Conservation (phyloP, 2,113 vertebrate species). For the Leptodactylus fuscus region DNA sequence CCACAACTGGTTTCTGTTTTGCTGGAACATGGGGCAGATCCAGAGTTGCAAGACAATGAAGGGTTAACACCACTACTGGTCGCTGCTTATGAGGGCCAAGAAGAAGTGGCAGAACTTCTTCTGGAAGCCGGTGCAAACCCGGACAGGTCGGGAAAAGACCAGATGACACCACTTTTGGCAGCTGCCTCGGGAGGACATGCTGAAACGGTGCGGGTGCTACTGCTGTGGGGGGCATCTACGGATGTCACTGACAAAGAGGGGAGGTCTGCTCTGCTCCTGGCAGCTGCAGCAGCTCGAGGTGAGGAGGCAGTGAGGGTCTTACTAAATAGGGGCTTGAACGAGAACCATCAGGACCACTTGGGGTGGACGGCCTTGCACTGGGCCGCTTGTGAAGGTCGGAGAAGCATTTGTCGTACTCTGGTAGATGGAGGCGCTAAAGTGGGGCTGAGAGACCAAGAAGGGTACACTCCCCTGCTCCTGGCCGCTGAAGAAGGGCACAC, state of each 20-base stretch:
- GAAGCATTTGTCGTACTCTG: constrained; percentile 72
- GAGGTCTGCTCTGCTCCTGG: constrained; percentile 76
- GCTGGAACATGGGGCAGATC: constrained; percentile 75
- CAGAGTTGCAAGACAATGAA: constrained; percentile 76
- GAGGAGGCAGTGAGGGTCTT: constrained; percentile 74
- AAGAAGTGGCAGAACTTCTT: constrained; percentile 78
- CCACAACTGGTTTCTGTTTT: constrained; percentile 74
- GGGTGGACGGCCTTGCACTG: constrained; percentile 83
- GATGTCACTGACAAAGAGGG: constrained; percentile 80
- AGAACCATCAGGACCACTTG: constrained; percentile 81
- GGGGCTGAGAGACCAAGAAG: constrained; percentile 77
- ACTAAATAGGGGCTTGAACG: constrained; percentile 79
- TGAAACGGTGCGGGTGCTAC: constrained; percentile 72
- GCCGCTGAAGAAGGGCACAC: constrained; percentile 81
- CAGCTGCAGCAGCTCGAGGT: constrained; percentile 76
- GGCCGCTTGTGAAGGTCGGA: constrained; percentile 80
- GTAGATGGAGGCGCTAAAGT: constrained; percentile 76
- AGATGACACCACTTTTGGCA: constrained; percentile 76
- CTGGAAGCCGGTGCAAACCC: constrained; percentile 79
- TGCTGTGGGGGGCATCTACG: constrained; percentile 80
- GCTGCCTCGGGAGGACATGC: constrained; percentile 80
- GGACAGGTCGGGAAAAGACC: constrained; percentile 70
- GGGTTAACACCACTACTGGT: constrained; percentile 80
- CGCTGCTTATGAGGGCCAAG: constrained; percentile 79
- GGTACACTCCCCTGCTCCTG: constrained; percentile 76